A percentile compares a stretch with the other conserved stretches of the same genome.
Conservation (phyloP, 2,888 invertebrate genomes). For the Rotaria magnacalcarata region DNA sequence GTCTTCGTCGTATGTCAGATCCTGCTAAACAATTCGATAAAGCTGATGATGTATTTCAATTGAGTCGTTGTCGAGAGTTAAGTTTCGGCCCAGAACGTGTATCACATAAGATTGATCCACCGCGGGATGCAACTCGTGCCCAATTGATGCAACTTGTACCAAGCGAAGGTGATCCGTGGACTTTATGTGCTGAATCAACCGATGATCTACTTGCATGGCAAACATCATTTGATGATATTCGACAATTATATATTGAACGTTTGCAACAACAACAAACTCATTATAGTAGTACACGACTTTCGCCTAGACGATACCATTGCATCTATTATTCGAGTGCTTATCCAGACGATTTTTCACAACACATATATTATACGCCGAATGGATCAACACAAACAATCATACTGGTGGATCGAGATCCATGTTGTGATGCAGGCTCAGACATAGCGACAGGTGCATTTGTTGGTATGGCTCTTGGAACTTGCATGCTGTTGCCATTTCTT, state of each 20-base stretch:
- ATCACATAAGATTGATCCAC: not conserved
- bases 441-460: not conserved
- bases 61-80: not conserved
- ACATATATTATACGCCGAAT: not conserved
- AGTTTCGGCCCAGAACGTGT: not conserved
- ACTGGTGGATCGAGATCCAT: not conserved
- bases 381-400: not conserved
- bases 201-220: slow-evolving; percentile 6
- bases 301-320: not conserved
- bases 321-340: not conserved
- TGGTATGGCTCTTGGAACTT: not conserved
- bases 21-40: not conserved
- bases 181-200: not conserved
- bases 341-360: not conserved
- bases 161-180: not conserved
- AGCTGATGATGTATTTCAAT: not conserved
- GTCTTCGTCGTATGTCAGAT: not conserved
- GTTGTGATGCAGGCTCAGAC: not conserved
- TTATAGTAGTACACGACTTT: not conserved
- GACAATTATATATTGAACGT: not conserved
- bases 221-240: not conserved
- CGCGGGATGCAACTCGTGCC: not conserved
- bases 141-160: not conserved
- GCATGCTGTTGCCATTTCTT: not conserved
- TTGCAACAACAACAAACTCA: not conserved